A percentile compares a stretch with the other conserved stretches of the same genome.
phyloP scores from a whole-genome alignment of 2,888 invertebrate genomes.

The Invenusta paracnida region DNA sequence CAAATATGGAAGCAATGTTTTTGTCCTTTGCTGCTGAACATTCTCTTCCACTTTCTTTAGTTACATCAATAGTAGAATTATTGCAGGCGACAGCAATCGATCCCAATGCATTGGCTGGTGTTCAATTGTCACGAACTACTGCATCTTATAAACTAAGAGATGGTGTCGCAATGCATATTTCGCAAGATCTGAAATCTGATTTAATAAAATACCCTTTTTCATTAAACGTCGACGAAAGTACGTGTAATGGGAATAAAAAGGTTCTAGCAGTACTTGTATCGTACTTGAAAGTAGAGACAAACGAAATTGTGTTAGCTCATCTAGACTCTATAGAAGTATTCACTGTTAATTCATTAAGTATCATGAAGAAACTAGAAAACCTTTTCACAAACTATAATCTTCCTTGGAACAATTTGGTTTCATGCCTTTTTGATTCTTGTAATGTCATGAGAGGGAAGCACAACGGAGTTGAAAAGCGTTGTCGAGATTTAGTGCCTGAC shows the following conservation, averaged over 20 bases:
- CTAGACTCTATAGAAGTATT: constrained; percentile 14
- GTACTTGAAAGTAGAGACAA: constrained; percentile 19
- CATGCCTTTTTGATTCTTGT: constrained; percentile 21
- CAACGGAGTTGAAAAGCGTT: background rate
- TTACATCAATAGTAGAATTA: constrained; percentile 45
- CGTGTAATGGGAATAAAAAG: constrained; percentile 1
- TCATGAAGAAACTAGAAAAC: background rate
- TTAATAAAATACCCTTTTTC: background rate
- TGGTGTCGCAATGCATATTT: constrained; percentile 18
- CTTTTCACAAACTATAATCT: background rate
- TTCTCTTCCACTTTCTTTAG: constrained; percentile 44
- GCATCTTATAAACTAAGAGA: constrained; percentile 40
- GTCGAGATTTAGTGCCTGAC: background rate
- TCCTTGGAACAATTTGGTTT: constrained; percentile 15
- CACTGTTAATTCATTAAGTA: background rate
- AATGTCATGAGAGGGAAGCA: constrained; percentile 26
- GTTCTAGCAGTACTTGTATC: constrained; percentile 12
- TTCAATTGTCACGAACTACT: constrained; percentile 36
- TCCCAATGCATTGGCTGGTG: background rate
- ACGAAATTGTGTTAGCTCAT: constrained; percentile 12
- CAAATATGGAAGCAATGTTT: constrained; percentile 44
- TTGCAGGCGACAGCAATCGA: constrained; percentile 43
- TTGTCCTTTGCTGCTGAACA: constrained; percentile 43
- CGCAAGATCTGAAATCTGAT: background rate
- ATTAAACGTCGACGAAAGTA: background rate